Conservation (phyloP, 2,888 invertebrate species). For the Oxycera nigricornis region DNA sequence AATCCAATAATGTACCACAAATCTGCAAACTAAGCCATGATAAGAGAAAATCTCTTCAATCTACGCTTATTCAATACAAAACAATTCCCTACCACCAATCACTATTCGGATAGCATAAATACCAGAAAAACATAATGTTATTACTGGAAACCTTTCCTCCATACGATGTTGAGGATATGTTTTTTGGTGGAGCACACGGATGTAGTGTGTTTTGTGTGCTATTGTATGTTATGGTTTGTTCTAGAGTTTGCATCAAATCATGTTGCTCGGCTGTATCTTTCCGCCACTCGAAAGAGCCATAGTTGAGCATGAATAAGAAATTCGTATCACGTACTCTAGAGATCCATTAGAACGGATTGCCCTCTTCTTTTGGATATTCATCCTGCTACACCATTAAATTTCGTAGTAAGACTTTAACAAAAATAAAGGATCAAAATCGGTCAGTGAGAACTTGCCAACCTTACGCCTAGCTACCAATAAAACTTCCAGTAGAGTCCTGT, state of each 20-base stretch:
- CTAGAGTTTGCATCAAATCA: background rate
- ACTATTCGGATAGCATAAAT: background rate
- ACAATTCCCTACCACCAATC: background rate
- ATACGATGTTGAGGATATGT: background rate
- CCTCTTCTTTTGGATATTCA: conserved; percentile 6
- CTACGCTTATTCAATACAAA: background rate
- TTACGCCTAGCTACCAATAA: too few species aligned
- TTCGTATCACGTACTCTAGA: conserved; percentile 15
- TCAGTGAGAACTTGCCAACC: too few species aligned
- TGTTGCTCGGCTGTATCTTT: too few species aligned
- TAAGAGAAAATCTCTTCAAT: conserved; percentile 32
- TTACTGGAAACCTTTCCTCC: background rate
- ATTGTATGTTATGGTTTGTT: background rate
- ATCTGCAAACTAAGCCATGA: conserved; percentile 31
- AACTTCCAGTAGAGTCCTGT: too few species aligned
- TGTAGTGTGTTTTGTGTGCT: too few species aligned
- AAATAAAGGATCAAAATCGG: too few species aligned
- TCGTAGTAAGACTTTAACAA: background rate
- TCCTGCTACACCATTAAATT: background rate
- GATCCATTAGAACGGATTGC: conserved; percentile 13
- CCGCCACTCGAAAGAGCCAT: too few species aligned
- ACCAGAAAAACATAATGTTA: background rate
- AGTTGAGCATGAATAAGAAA: too few species aligned
- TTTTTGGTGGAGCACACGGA: background rate
- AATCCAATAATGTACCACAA: conserved; percentile 33